Evolutionary conservation across 2,888 invertebrate genomes (phyloP).

Genomic region (Lithosia quadra): DNA sequence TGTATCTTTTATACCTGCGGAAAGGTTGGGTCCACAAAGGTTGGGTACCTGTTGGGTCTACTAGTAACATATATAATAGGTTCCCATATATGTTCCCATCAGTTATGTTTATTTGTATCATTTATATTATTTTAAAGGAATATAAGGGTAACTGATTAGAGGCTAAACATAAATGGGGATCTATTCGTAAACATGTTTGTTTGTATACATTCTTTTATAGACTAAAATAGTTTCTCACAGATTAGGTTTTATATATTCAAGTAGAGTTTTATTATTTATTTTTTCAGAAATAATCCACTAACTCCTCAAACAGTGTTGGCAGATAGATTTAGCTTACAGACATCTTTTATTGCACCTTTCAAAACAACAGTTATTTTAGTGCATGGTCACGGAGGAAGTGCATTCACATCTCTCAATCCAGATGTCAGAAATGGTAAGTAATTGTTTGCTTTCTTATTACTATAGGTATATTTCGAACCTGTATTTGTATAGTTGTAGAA

Average conservation of each 20-base stretch:
- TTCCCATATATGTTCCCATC: too few relatives aligned
- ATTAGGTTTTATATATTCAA: neutral
- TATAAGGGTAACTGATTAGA: too few relatives aligned
- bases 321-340: neutral
- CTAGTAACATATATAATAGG: too few relatives aligned
- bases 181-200: too few relatives aligned
- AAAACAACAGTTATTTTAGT: constrained; percentile 16
- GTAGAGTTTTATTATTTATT: neutral
- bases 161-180: too few relatives aligned
- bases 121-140: too few relatives aligned
- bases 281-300: constrained; percentile 5
- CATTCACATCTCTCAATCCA: constrained; percentile 53
- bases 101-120: too few relatives aligned
- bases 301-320: neutral
- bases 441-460: neutral
- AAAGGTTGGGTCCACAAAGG: too few relatives aligned
- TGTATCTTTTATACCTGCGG: too few relatives aligned
- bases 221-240: neutral
- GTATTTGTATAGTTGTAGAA: too few relatives aligned
- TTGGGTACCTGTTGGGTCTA: too few relatives aligned
- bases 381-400: constrained; percentile 20
- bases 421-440: constrained; percentile 58
- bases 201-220: neutral
- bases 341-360: neutral
- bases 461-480: too few relatives aligned